Base-by-base conservation (phyloP, 92 coral and sea anemone genomes). In the Nematostella vectensis region DNA sequence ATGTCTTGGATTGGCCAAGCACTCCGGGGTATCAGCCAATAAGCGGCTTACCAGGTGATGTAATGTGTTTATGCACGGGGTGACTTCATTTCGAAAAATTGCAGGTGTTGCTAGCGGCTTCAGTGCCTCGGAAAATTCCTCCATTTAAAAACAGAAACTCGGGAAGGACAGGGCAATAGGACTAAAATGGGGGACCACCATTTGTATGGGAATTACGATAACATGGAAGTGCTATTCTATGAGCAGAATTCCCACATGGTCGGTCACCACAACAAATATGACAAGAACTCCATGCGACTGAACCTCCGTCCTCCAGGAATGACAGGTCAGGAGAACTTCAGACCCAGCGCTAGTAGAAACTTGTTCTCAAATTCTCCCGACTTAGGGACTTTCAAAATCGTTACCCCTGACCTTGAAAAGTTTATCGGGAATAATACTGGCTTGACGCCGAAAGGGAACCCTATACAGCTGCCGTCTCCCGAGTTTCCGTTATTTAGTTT, bases 41-140 rank as follows among this genome's bases (percentile, higher is more conserved):
- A 68, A 75, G 83, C 78, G 75, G 79, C 69, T 68, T 62, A 43
- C 80, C 75, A 70, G 59, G 72, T 85, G 94, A 85, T 59, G 88
- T 85, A 67, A 85, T 75, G 68, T 60, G 62, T 63, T 61, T 62
- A 70, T 62, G 63, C 54, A 70, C 65, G 71, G 67, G 80, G 88
- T 85, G 87, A 85, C 88, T 85, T 85, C 66, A 85, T 85, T 79
- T 68, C 64, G 54, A 81, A 75, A 72, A 79, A 79, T 79, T 55
- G 78, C 61, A 80, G 82, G 81, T 67, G 27, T 61, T 65, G 79
- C 67, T 80, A 85, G 94, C 94, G 94, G 94, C 94, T 79, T 84
- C 88, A 50, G 88, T 80, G 51, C 24, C 6, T 55, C 56, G 29
- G 39, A 44, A 45, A 49, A 47, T 67, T 80, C 61, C 64, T n/a